Base-by-base conservation (phyloP, 1,140 invertebrate genomes). In the Aphelenchoides avenae region DNA sequence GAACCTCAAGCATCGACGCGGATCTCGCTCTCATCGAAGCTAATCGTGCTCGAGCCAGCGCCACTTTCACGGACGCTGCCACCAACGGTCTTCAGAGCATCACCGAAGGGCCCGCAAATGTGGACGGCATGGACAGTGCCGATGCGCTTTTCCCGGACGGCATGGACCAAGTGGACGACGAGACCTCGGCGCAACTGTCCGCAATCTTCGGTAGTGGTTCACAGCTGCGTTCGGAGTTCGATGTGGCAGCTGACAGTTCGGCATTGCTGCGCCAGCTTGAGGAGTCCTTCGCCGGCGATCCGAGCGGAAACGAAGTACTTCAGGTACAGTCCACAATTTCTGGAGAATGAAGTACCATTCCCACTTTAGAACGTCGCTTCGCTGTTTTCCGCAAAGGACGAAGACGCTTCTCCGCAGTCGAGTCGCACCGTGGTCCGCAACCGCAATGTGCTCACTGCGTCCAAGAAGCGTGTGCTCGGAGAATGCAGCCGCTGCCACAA, bases 391-490 rank as follows among this genome's bases (percentile, higher is more conserved):
- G 44, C 26, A 20, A 27, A 50, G 15, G n/a, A n/a, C n/a, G n/a
- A n/a, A n/a, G n/a, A n/a, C n/a, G n/a, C n/a, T n/a, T n/a, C n/a
- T n/a, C n/a, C n/a, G n/a, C n/a, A n/a, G n/a, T n/a, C n/a, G n/a
- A 39, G 24, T 39, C 15, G 24, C 15, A 39, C 37, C 24, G 37
- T 18, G 37, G 3, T 15, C 37, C 24, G 18, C 24, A 43, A 43
- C 6, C 20, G 24, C 24, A 13, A 44, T n/a, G 15, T 60, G 13
- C 11, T 61, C 24, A 65, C 64, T 29, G 51, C 48, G 7, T 68
- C 70, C 4, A 75, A 75, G 47, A 75, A 75, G 46, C 62, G 75
- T 2, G 72, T 75, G 2, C 61, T 75, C 9, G 72, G 72, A 1
- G 52, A 70, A 37, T 75, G 72, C 53, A 43, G 49, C 5, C 52